Conservation (phyloP, 2,797 vertebrate genomes). For the Alfaro cultratus region DNA sequence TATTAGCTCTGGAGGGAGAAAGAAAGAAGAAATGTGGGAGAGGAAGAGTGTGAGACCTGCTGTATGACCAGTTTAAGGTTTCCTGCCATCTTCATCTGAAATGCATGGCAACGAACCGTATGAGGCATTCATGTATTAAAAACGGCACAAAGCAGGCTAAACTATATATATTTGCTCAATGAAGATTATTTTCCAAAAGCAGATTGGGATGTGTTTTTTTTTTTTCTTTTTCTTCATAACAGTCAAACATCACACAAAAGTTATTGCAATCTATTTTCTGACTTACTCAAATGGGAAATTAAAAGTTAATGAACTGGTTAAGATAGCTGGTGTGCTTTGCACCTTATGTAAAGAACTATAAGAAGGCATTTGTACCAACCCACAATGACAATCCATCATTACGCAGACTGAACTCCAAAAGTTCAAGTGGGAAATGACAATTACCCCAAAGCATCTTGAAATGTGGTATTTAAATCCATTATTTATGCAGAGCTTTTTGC, state of each 20-base stretch:
- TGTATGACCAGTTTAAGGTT: constrained; percentile 11
- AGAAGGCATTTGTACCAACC: constrained; percentile 34
- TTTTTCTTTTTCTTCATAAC: constrained; percentile 31
- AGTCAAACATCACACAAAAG: constrained; percentile 68
- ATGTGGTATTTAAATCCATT: background rate
- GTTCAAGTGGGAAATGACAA: constrained; percentile 27
- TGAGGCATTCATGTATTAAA: constrained; percentile 2
- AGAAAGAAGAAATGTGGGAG: constrained; percentile 11
- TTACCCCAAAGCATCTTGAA: constrained; percentile 26
- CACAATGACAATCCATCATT: constrained; percentile 68
- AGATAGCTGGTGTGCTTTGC: constrained; percentile 60
- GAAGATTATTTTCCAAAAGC: constrained; percentile 45
- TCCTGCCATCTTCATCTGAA: constrained; percentile 5
- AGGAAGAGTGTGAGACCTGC: constrained; percentile 16
- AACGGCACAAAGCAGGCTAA: constrained; percentile 12
- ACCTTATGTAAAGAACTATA: constrained; percentile 63
- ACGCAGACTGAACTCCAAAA: constrained; percentile 39
- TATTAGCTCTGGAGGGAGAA: constrained; percentile 80
- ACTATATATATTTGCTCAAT: constrained; percentile 36
- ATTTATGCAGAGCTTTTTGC: background rate
- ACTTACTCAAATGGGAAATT: constrained; percentile 84
- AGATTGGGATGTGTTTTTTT: constrained; percentile 25
- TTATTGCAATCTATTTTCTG: constrained; percentile 75
- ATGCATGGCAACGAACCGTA: background rate
- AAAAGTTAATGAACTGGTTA: constrained; percentile 84